Base-by-base conservation (phyloP, 2,888 invertebrate genomes). In the Apodemia hepburni region DNA sequence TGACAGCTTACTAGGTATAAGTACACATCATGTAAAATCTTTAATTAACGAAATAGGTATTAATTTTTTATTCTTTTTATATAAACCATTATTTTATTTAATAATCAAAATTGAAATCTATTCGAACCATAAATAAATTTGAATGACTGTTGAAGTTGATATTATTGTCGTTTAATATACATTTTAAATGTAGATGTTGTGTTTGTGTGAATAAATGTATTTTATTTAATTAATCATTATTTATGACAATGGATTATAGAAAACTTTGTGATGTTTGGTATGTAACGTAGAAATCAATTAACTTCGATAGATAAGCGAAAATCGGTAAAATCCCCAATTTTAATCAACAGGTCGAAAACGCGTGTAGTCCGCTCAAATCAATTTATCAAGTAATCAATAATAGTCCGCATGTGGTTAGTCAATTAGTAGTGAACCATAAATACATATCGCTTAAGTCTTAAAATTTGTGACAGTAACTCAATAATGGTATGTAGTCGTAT, bases 391-490 rank as follows among this genome's bases (percentile, higher is more conserved):
- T 65, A 65, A 66, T 69, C 70, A 73, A 75, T 42, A 42, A 42
- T 75, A 73, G 71, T 67, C 71, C 69, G 70, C 71, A 64, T 68
- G 66, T 67, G 70, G 68, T 73, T 73, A 72, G 74, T 75, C 74
- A 74, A 75, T 74, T 73, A 75, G 70, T 73, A 73, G 69, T 67
- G 57, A 42, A 42, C 42, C 42, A 42, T 42, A 42, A 42, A 87
- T 84, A 89, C 90, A 90, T 90, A 90, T 90, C 90, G 84, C 86
- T 87, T 87, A 84, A 85, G 82, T 78, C 75, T 76, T 76, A 77
- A 76, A 76, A 72, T 74, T 80, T 75, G 86, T 86, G 87, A 86
- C 90, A 82, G 78, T 82, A 80, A 81, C 73, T 84, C 88, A 87
- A 85, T 86, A 68, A 67, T 22, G 18, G 22, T 64, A 58, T 59